A percentile compares a stretch with the other conserved stretches of the same genome.
These are phyloP conservation scores for Pimephales promelas DNA, from an alignment of 2,113 vertebrate species.

Conservation along the genomic window DNA sequence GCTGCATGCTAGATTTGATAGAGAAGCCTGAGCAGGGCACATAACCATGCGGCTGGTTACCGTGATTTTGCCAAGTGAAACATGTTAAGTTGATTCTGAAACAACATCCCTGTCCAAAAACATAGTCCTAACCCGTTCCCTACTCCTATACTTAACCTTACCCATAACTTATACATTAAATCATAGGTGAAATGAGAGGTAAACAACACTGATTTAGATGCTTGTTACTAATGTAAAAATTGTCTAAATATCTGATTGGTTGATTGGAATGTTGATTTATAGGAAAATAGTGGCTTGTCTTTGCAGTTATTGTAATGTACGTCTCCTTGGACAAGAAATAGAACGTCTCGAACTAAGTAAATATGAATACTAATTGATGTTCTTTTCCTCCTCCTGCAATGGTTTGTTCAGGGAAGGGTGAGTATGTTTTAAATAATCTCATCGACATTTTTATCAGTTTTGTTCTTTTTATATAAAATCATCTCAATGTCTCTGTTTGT, in stretches of 20 bases:
- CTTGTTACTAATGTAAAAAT: too few relatives aligned
- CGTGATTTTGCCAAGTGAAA: too few relatives aligned
- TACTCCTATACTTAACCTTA: too few relatives aligned
- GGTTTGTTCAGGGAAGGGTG: constrained; percentile 78
- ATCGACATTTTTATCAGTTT: constrained; percentile 55
- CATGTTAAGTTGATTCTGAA: too few relatives aligned
- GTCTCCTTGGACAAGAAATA: not conserved
- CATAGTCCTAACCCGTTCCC: too few relatives aligned
- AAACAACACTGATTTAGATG: too few relatives aligned
- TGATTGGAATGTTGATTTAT: too few relatives aligned
- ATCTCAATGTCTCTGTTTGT: not conserved
- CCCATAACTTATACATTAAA: too few relatives aligned
- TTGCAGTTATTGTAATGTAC: not conserved
- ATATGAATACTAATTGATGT: constrained; percentile 8
- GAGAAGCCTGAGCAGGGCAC: not conserved
- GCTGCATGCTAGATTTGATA: not conserved
- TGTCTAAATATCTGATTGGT: too few relatives aligned
- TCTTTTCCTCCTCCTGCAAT: constrained; percentile 55
- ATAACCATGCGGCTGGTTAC: not conserved
- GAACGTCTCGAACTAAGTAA: not conserved
- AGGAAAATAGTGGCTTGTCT: not conserved
- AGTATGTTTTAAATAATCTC: constrained; percentile 56
- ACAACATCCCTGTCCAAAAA: too few relatives aligned
- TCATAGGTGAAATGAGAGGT: too few relatives aligned
- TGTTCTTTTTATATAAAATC: constrained; percentile 13